Evolutionary conservation across 2,888 invertebrate species (phyloP).

Genomic region (Spicauda simplicius): DNA sequence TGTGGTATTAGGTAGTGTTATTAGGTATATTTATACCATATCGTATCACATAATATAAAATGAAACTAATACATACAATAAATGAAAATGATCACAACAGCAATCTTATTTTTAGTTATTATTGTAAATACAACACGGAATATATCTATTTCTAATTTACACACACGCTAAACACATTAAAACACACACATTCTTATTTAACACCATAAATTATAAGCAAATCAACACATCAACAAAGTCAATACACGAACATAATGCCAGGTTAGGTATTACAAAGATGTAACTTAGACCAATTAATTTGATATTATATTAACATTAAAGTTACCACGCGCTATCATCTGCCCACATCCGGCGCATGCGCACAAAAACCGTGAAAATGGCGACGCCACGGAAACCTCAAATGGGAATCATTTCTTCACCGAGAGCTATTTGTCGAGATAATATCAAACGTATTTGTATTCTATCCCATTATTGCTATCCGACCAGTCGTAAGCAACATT

Average conservation of each 20-base stretch:
- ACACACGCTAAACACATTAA: no score
- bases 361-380: conserved; percentile 65
- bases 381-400: conserved; percentile 71
- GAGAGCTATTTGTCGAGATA: conserved; percentile 51
- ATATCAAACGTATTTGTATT: conserved; percentile 66
- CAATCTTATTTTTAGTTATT: no score
- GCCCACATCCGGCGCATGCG: conserved; percentile 74
- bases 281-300: conserved; percentile 54
- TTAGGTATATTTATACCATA: no score
- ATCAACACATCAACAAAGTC: no score
- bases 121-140: no score
- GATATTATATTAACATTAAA: conserved; percentile 68
- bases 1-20: no score
- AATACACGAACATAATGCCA: not conserved
- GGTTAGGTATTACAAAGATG: not conserved
- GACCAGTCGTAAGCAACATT: conserved; percentile 57
- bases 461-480: conserved; percentile 49
- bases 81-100: no score
- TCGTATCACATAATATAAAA: no score
- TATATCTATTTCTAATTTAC: no score
- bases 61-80: no score
- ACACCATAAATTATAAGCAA: no score
- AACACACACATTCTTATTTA: no score
- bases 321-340: conserved; percentile 44
- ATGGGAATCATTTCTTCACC: conserved; percentile 66